Evolutionary conservation across 1,140 invertebrate species (phyloP).

Genomic region (Bombus difficillimus): DNA sequence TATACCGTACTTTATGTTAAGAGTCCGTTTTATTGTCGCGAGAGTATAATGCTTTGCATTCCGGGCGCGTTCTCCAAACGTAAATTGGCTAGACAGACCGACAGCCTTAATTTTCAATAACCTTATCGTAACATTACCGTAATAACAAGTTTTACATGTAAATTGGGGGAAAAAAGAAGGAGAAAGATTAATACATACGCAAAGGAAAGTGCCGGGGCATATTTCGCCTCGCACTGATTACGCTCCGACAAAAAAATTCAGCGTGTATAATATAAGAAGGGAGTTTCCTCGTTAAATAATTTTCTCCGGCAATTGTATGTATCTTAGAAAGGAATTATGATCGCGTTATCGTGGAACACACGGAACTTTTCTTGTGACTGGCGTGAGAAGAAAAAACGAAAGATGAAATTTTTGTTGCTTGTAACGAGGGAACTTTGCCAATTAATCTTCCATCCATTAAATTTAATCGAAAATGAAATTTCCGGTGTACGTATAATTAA

Average conservation of each 20-base stretch:
- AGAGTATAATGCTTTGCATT: neutral
- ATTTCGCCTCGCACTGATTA: neutral
- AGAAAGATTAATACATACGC: neutral
- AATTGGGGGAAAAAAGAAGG: neutral
- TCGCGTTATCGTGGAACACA: neutral
- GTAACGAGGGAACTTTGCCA: constrained; percentile 1
- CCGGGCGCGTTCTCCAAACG: neutral
- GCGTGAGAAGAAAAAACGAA: neutral
- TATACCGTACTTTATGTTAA: neutral
- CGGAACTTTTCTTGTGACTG: neutral
- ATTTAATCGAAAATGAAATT: neutral
- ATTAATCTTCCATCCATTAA: constrained; percentile 6
- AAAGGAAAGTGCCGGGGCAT: neutral
- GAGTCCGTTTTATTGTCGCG: neutral
- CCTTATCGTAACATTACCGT: constrained; percentile 1
- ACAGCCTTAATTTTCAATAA: constrained; percentile 22
- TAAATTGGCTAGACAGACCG: neutral
- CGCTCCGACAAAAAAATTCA: neutral
- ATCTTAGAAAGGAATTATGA: neutral
- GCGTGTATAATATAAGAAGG: neutral
- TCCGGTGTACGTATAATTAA: neutral
- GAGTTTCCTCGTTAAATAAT: neutral
- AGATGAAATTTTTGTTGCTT: constrained; percentile 2
- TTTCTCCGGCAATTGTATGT: neutral
- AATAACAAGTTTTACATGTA: neutral